These are phyloP conservation scores for Heterotilapia buettikoferi DNA, from an alignment of 2,113 vertebrate species.

Conservation along the genomic window DNA sequence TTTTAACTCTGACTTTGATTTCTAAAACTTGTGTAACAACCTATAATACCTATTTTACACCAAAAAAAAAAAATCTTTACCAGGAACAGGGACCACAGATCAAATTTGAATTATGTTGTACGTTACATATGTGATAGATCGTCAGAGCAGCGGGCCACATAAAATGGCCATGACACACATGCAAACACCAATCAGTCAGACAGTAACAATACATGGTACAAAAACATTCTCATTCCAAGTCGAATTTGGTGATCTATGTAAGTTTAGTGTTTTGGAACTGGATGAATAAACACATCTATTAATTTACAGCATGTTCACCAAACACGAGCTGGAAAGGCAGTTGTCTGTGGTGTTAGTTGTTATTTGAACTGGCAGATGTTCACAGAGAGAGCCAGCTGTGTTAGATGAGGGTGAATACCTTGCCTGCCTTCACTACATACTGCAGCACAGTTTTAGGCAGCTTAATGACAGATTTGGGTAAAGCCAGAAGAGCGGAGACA, in stretches of 20 bases:
- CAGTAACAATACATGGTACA: neutral
- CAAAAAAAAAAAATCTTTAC: neutral
- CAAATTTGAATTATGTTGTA: neutral
- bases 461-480: conserved; percentile 98
- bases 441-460: conserved; percentile 99
- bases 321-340: conserved; percentile 70
- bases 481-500: conserved; percentile 94
- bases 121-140: neutral
- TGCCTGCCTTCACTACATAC: conserved; percentile 94
- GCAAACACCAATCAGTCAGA: neutral
- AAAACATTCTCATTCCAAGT: conserved; percentile 29
- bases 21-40: neutral
- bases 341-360: neutral
- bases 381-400: conserved; percentile 43
- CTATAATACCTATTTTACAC: neutral
- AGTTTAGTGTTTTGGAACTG: neutral
- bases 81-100: neutral
- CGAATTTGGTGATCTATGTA: neutral
- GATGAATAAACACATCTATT: neutral
- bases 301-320: neutral
- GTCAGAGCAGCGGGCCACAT: neutral
- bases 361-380: conserved; percentile 22
- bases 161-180: neutral
- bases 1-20: neutral
- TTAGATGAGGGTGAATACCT: conserved; percentile 79